Evolutionary conservation across 2,113 vertebrate species (phyloP), one percentile per base, ranked within the genome.

Genomic region (Lagopus leucura): DNA sequence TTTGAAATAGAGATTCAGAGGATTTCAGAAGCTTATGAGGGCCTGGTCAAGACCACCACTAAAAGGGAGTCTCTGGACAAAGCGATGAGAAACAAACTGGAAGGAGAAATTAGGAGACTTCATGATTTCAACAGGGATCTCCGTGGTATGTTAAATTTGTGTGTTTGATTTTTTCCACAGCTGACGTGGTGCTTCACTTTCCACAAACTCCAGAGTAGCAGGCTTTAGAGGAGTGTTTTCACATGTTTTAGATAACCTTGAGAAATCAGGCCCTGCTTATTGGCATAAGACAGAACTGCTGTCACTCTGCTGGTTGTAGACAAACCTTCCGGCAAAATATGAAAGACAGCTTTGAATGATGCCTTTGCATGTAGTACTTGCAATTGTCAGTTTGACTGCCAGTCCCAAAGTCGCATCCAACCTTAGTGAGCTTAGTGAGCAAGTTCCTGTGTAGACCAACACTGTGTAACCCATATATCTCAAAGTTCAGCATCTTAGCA

Each of bases 91-190:
- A 98, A 97, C 95, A 99, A 98, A 90, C 97, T 99, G 0, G 98
- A 99, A 96, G 98, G 98, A 11, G 98, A 99, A 96, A 98, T 99
- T 88, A 97, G 98, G 71, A 98, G 98, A 73, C 97, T 99, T 73
- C 98, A 98, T 5, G 98, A 99, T 92, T 99, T 99, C 97, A 99
- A 99, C 97, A 97, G 98, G 91, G 98, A 99, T 93, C 97, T 99
- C 58, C 97, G 98, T 97, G 98, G 98, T 98, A 97, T 0, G 95
- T 92, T 79, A 27, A 8, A 7, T 42, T 88, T 87, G 71, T 42
- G 65, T 60, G 15, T 79, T 5, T 6, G 14, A 30, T 77, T 86
- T 71, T 22, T 0, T 1, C 25, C 24, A 4, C 18, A 2, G 32
- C 13, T 66, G 10, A 6, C 24, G 2, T 5, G 5, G 5, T 64